phyloP scores from a whole-genome alignment of 2,113 vertebrate species.

The Corydoras maculifer region DNA sequence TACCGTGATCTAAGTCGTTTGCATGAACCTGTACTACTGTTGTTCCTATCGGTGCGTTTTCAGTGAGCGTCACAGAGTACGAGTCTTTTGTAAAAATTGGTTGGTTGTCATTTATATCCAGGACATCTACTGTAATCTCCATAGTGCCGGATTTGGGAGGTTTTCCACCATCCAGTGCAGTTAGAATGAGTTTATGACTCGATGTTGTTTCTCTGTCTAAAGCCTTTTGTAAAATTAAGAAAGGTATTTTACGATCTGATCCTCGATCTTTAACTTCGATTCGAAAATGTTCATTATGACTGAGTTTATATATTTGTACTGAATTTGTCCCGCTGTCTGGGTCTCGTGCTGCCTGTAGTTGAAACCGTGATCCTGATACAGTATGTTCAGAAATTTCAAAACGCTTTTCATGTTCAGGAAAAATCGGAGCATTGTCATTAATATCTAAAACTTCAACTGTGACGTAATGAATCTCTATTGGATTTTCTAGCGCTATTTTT shows the following conservation, averaged over 20 bases:
- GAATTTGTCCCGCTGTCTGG: slow-evolving; percentile 50
- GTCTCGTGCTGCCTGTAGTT: slow-evolving; percentile 50
- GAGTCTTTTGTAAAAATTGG: slow-evolving; percentile 45
- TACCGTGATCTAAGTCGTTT: slow-evolving; percentile 58
- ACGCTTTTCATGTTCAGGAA: slow-evolving; percentile 33
- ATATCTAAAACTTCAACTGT: slow-evolving; percentile 56
- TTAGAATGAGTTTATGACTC: slow-evolving; percentile 39
- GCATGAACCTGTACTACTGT: slow-evolving; percentile 54
- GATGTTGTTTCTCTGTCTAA: slow-evolving; percentile 53
- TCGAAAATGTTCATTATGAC: slow-evolving; percentile 52
- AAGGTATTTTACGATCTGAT: slow-evolving; percentile 48
- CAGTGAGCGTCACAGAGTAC: slow-evolving; percentile 37
- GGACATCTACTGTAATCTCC: slow-evolving; percentile 44
- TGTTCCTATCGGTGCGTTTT: slow-evolving; percentile 41
- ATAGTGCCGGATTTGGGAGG: slow-evolving; percentile 39
- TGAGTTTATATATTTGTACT: slow-evolving; percentile 53
- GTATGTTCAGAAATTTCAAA: slow-evolving; percentile 54
- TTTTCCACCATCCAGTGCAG: slow-evolving; percentile 45
- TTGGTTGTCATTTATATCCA: slow-evolving; percentile 52
- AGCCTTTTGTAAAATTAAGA: slow-evolving; percentile 47
- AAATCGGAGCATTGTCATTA: slow-evolving; percentile 57
- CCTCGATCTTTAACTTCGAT: slow-evolving; percentile 52
- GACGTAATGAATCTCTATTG: slow-evolving; percentile 59
- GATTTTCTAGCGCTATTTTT: slow-evolving; percentile 61
- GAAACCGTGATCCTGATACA: slow-evolving; percentile 44